Percentiles rank a stretch among this genome's conserved stretches.
These are phyloP conservation scores for Spodoptera exigua DNA, from an alignment of 2,888 invertebrate species.

Conservation along the genomic window DNA sequence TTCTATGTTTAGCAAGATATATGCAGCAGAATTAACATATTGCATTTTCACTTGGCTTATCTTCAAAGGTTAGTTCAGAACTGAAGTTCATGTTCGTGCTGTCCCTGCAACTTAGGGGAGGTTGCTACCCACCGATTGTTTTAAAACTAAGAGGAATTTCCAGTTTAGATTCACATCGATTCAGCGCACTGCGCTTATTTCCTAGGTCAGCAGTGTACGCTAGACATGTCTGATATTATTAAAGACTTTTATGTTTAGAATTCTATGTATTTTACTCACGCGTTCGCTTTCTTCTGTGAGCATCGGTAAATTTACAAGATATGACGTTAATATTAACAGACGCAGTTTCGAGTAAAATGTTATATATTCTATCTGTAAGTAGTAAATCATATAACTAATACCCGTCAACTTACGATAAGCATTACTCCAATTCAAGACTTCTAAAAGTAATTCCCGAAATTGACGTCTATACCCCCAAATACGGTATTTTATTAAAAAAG, in stretches of 20 bases:
- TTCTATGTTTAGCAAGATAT: not conserved
- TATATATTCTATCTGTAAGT: no score
- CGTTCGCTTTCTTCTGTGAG: not conserved
- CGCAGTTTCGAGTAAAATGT: no score
- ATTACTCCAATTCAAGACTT: slow-evolving; percentile 26
- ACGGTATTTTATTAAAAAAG: slow-evolving; percentile 50
- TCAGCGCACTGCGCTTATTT: slow-evolving; percentile 29
- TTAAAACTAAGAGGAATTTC: slow-evolving; percentile 12
- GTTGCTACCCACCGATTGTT: not conserved
- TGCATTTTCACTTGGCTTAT: slow-evolving; percentile 5
- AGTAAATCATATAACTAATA: no score
- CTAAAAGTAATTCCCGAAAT: slow-evolving; percentile 46
- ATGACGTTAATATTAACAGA: not conserved
- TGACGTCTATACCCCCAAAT: slow-evolving; percentile 41
- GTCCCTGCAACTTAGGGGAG: slow-evolving; percentile 3
- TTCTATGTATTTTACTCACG: not conserved
- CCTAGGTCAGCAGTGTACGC: slow-evolving; percentile 8
- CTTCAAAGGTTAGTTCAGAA: slow-evolving; percentile 3
- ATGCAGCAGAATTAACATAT: slow-evolving; percentile 25
- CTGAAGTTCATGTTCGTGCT: slow-evolving; percentile 5
- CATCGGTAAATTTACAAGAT: not conserved
- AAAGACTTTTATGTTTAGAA: slow-evolving; percentile 1
- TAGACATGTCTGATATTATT: slow-evolving; percentile 8
- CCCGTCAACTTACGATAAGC: no score
- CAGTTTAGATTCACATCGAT: slow-evolving; percentile 26